Conservation (phyloP, 2,888 invertebrate species). For the Troides oblongomaculatus region DNA sequence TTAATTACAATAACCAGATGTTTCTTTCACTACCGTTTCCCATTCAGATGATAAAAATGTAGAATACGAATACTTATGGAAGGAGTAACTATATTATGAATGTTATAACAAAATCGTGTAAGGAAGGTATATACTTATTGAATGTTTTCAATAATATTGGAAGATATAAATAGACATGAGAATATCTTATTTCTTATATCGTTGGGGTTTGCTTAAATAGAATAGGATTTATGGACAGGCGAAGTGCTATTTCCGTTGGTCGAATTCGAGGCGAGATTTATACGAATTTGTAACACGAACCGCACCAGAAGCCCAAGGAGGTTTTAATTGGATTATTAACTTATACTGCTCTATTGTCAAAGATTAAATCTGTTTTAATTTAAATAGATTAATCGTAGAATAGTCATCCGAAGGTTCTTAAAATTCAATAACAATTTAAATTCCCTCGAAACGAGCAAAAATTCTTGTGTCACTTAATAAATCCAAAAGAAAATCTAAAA, state of each 20-base stretch:
- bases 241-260: conserved; percentile 77
- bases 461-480: conserved; percentile 32
- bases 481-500: conserved; percentile 14
- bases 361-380: conserved; percentile 47
- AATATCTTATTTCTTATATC: conserved; percentile 73
- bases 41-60: conserved; percentile 48
- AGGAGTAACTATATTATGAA: background rate
- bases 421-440: background rate
- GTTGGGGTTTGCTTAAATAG: conserved; percentile 76
- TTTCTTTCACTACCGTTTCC: conserved; percentile 52
- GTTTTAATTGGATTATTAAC: conserved; percentile 78
- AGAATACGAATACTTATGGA: conserved; percentile 12
- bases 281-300: conserved; percentile 74
- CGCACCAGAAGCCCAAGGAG: conserved; percentile 69
- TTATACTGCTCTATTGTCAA: conserved; percentile 51
- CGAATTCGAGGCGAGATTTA: conserved; percentile 73
- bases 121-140: background rate
- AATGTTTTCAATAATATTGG: conserved; percentile 30
- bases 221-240: conserved; percentile 74
- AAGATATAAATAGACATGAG: conserved; percentile 59
- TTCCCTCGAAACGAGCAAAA: background rate
- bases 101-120: background rate
- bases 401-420: background rate
- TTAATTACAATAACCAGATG: conserved; percentile 60
- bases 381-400: conserved; percentile 18